Evolutionary conservation across 2,113 vertebrate genomes (phyloP), one percentile per base, ranked within the genome.

Genomic region (Tragelaphus buxtoni): DNA sequence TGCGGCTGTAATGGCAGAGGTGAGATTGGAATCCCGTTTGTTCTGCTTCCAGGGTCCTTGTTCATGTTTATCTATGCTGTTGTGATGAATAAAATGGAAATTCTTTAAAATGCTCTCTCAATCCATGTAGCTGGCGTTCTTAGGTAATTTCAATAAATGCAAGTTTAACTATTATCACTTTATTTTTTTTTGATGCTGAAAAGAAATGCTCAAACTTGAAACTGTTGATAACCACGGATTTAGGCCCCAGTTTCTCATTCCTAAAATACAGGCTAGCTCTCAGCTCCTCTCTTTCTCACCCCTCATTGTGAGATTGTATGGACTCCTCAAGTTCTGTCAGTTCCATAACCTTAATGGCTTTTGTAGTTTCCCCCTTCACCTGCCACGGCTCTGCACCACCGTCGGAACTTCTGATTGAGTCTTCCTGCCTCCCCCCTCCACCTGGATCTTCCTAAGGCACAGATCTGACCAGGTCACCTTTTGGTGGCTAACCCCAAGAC

Each of bases 201-300:
- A 88, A 95, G 51, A 94, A 89, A 74, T 74, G 60, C 42, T 94
- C 42, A 49, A 20, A 18, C 42, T 28, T 47, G n/a, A 89, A 77
- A 53, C 39, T 42, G n/a, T 17, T 56, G 76, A 42, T 49, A 61
- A 51, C 49, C 53, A 11, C 45, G 10, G 24, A 76, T 8, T 9
- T 32, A 20, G 45, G 55, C 77, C 53, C 53, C 11, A n/a, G 42
- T 22, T 85, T 81, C 47, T 88, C 42, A 13, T 88, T 12, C 55
- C 45, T 87, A 49, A 79, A 51, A 84, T 30, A 30, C 13, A 18
- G 22, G 69, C 14, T 32, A 63, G 81, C 28, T 58, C 49, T 65
- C 58, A 58, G 1, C 4, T 28, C 7, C 35, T 74, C 26, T 69
- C 16, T 9, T 24, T 17, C 58, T 87, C 8, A 7, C 26, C 20